A percentile compares a stretch with the other conserved stretches of the same genome.
These are phyloP conservation scores for Caenorhabditis afra DNA, from an alignment of 2,888 invertebrate genomes.

Conservation along the genomic window DNA sequence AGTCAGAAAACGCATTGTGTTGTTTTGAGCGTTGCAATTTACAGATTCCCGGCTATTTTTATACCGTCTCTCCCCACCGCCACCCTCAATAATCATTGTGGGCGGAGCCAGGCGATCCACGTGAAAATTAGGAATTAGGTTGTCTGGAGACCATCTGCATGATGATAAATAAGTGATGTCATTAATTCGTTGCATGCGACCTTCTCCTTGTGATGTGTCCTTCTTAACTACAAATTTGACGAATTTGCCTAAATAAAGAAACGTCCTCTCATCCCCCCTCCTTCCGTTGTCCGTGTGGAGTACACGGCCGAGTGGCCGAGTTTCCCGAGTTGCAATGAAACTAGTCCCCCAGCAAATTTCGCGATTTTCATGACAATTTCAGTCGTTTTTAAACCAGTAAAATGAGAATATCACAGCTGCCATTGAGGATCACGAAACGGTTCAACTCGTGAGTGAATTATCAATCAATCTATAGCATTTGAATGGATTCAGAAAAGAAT, in stretches of 20 bases:
- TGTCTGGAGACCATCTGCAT: neutral
- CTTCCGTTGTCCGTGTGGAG: neutral
- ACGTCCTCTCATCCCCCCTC: neutral
- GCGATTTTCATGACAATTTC: neutral
- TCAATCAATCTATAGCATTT: neutral
- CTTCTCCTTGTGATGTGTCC: neutral
- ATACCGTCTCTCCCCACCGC: neutral
- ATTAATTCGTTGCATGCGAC: neutral
- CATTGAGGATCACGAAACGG: constrained; percentile 18
- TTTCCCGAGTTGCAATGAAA: neutral
- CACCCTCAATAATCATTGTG: neutral
- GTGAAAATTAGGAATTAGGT: neutral
- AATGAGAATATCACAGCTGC: constrained; percentile 22
- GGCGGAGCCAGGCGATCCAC: neutral
- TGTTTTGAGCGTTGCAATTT: neutral
- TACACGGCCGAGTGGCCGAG: constrained; percentile 1
- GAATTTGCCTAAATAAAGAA: neutral
- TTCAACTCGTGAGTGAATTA: constrained; percentile 26
- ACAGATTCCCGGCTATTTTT: neutral
- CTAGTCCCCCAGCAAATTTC: constrained; percentile 5
- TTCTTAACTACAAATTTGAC: neutral
- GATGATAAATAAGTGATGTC: neutral
- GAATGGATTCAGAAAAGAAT: constrained; percentile 32
- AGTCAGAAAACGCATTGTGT: neutral
- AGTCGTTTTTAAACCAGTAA: constrained; percentile 4